Evolutionary conservation across 2,888 invertebrate genomes (phyloP), one percentile per base, ranked within the genome.

Genomic region (Trimorus sp.): DNA sequence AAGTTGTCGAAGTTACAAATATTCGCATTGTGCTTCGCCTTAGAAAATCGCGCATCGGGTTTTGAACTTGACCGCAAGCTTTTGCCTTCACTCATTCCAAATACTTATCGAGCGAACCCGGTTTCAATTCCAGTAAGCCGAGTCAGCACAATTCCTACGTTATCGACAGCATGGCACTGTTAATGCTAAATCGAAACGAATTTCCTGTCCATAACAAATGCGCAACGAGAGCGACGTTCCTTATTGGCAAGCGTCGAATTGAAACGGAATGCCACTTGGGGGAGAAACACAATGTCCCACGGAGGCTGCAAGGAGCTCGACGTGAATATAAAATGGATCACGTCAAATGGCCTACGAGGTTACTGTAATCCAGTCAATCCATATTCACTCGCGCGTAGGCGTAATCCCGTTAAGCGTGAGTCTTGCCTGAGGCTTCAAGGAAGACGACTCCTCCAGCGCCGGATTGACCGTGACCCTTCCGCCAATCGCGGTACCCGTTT

Each of bases 391-490:
- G 69, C 66, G 81, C 79, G 84, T 84, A 76, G 84, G 82, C 54
- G 68, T 82, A 78, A 80, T 84, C 71, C 77, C 74, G 80, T 82
- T 84, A 80, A 80, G 71, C 79, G 51, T 58, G 26, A 26, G 79
- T 82, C 79, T 83, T 74, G 59, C 79, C 74, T 65, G 74, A 71
- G 77, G 71, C 79, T 82, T 79, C 84, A 84, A 84, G 84, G 84
- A 82, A 81, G 79, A 82, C 84, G 77, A 81, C 79, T 84, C 77
- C 78, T 71, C 65, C 59, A 40, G 37, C 68, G 26, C 26, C 26
- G 26, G 74, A 38, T 14, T 69, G 77, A 75, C 74, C 74, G 48
- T 79, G 82, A 78, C 70, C 82, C 70, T 79, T 49, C 59, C 26
- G 26, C 66, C 78, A 78, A 71, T 79, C 69, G 56, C 75, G 71